Percentiles rank a stretch among this genome's conserved stretches.
Conservation (phyloP, 1,140 invertebrate genomes). For the Diachasmimorpha longicaudata region DNA sequence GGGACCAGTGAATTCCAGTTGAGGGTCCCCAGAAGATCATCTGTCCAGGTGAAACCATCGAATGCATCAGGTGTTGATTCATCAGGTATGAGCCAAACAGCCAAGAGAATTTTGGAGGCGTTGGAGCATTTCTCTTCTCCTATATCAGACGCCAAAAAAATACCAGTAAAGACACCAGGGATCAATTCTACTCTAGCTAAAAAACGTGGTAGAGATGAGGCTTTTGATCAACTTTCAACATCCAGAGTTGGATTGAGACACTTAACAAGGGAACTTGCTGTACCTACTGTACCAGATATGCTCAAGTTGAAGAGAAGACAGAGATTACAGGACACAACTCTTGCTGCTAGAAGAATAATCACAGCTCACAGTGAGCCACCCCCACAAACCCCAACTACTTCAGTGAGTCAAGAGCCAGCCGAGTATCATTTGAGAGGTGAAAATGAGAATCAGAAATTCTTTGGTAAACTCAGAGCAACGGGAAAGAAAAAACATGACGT, state of each 20-base stretch:
- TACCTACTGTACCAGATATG: conserved; percentile 68
- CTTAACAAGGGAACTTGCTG: conserved; percentile 61
- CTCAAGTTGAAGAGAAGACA: conserved; percentile 66
- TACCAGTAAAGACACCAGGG: conserved; percentile 60
- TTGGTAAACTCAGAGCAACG: conserved; percentile 38
- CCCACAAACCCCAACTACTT: not conserved
- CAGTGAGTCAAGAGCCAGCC: not conserved
- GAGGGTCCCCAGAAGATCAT: conserved; percentile 52
- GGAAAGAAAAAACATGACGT: conserved; percentile 47
- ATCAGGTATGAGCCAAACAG: conserved; percentile 66
- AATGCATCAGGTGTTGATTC: conserved; percentile 45
- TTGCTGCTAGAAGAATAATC: conserved; percentile 68
- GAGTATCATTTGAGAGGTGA: conserved; percentile 55
- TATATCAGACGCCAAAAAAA: conserved; percentile 73
- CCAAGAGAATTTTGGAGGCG: conserved; percentile 73
- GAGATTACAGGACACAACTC: conserved; percentile 68
- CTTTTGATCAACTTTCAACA: conserved; percentile 26
- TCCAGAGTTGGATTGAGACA: conserved; percentile 53
- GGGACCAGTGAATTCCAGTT: conserved; percentile 46
- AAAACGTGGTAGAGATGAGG: conserved; percentile 45
- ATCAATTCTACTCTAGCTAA: conserved; percentile 17
- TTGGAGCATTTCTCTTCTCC: conserved; percentile 78
- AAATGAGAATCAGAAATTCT: conserved; percentile 40
- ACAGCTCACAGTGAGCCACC: conserved; percentile 50
- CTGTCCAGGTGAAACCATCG: conserved; percentile 62